These are phyloP conservation scores for Puntigrus tetrazona DNA, from an alignment of 2,113 vertebrate genomes.

Conservation along the genomic window DNA sequence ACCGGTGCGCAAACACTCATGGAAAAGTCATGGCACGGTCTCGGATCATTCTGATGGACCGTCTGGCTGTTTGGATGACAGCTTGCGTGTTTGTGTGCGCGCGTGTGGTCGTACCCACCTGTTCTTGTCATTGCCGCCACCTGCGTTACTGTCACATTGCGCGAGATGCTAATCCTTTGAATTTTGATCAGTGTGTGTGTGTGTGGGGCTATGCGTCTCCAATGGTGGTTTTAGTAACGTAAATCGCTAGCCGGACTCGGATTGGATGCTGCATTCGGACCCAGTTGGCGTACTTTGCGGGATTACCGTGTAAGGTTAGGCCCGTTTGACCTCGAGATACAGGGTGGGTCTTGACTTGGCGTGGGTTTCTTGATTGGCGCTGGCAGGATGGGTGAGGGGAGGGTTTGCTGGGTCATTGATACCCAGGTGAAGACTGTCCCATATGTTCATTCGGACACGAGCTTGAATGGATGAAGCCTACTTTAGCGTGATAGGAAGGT, in stretches of 20 bases:
- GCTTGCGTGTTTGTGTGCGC: slow-evolving; percentile 36
- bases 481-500: background rate
- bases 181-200: slow-evolving; percentile 44
- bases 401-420: slow-evolving; percentile 20
- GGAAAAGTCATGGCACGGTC: slow-evolving; percentile 28
- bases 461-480: background rate
- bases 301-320: slow-evolving; percentile 7
- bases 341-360: background rate
- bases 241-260: background rate
- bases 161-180: slow-evolving; percentile 55
- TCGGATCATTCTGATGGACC: slow-evolving; percentile 4
- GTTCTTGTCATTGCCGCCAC: slow-evolving; percentile 49
- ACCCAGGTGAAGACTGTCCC: background rate
- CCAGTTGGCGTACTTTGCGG: background rate
- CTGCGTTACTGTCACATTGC: slow-evolving; percentile 48
- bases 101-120: slow-evolving; percentile 53
- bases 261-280: background rate
- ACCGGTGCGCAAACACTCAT: slow-evolving; percentile 28
- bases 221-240: background rate
- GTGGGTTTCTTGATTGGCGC: background rate
- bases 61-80: slow-evolving; percentile 30
- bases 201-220: background rate
- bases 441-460: background rate
- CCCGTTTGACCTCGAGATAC: slow-evolving; percentile 33
- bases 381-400: background rate